These are phyloP conservation scores for Blera fallax DNA, from an alignment of 2,888 invertebrate species.

Conservation along the genomic window DNA sequence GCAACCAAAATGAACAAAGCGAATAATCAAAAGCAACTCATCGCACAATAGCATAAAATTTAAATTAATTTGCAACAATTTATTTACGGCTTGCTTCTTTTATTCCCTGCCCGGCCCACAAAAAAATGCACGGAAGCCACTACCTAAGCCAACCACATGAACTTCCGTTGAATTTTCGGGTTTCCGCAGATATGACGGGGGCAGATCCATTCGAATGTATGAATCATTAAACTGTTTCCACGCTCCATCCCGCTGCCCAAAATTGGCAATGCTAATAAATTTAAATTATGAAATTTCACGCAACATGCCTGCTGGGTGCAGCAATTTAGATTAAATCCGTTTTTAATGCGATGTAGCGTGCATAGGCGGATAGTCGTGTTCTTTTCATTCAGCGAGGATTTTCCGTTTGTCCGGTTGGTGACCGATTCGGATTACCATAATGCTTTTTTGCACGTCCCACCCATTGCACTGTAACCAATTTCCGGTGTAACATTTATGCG, in stretches of 20 bases:
- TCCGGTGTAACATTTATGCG: constrained; percentile 43
- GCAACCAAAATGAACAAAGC: not conserved
- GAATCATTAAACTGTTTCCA: constrained; percentile 42
- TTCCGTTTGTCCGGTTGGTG: constrained; percentile 9
- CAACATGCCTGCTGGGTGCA: constrained; percentile 36
- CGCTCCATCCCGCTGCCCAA: not conserved
- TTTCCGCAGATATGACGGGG: not conserved
- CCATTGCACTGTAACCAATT: constrained; percentile 3
- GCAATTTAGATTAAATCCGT: constrained; percentile 68
- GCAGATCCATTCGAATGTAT: constrained; percentile 29
- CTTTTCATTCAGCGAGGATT: constrained; percentile 9
- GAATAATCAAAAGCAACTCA: constrained; percentile 33
- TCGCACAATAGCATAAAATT: constrained; percentile 33
- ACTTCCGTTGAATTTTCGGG: constrained; percentile 36
- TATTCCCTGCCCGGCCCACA: not conserved
- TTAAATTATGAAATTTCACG: constrained; percentile 63
- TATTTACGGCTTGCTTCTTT: constrained; percentile 29
- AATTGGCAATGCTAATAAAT: constrained; percentile 55
- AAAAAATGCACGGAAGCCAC: not conserved
- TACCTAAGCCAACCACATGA: constrained; percentile 35
- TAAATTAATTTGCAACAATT: constrained; percentile 51
- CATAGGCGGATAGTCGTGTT: not conserved
- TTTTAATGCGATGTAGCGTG: constrained; percentile 36
- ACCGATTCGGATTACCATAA: constrained; percentile 1
- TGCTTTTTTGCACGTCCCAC: constrained; percentile 24